Percentiles rank a stretch among this genome's conserved stretches.
Conservation (phyloP, 1,140 invertebrate genomes). For the Trichonephila clavipes region DNA sequence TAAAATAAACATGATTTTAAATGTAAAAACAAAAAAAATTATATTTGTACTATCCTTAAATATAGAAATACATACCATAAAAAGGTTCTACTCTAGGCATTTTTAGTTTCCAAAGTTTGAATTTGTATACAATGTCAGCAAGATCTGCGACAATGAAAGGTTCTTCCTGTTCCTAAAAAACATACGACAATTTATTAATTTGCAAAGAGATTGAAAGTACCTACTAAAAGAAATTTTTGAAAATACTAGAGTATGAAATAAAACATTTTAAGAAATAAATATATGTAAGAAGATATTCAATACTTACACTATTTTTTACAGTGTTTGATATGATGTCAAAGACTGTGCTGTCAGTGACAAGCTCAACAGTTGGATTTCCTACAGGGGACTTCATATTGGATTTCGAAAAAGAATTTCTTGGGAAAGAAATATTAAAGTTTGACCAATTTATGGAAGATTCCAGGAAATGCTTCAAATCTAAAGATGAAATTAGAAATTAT, state of each 20-base stretch:
- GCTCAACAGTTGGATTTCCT: constrained; percentile 71
- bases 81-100: constrained; percentile 95
- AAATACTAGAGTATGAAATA: no score
- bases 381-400: constrained; percentile 69
- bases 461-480: constrained; percentile 76
- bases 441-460: constrained; percentile 70
- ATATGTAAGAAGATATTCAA: not conserved
- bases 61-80: constrained; percentile 83
- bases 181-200: not conserved
- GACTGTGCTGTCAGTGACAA: constrained; percentile 68
- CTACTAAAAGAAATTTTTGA: no score
- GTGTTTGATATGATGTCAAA: constrained; percentile 62
- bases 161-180: constrained; percentile 85
- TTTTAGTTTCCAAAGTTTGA: constrained; percentile 90
- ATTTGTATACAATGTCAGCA: constrained; percentile 92
- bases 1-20: no score
- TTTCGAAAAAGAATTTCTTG: not conserved
- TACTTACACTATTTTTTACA: constrained; percentile 51
- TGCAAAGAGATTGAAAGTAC: not conserved
- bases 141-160: constrained; percentile 96
- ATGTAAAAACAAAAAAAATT: no score
- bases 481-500: not conserved
- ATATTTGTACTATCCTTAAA: not conserved
- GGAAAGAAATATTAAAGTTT: constrained; percentile 28
- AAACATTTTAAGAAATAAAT: not conserved